phyloP scores from a whole-genome alignment of 2,797 vertebrate species.

The Staurois parvus region DNA sequence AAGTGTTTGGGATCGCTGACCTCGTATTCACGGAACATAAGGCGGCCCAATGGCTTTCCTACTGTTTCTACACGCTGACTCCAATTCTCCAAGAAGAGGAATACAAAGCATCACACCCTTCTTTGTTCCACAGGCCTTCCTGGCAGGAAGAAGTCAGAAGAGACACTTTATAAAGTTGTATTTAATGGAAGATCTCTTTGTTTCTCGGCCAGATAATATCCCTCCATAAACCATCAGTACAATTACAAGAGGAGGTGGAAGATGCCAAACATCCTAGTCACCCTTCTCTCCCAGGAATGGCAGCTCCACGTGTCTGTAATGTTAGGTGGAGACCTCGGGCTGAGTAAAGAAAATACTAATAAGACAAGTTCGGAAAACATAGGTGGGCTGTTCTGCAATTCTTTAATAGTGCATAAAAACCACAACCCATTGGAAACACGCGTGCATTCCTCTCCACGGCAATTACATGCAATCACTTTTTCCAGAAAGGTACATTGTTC shows the following conservation, averaged over 20 bases:
- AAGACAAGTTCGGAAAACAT: constrained; percentile 59
- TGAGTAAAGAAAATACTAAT: constrained; percentile 45
- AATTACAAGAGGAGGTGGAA: constrained; percentile 49
- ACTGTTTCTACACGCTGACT: constrained; percentile 19
- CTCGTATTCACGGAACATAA: background rate
- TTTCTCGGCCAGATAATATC: constrained; percentile 55
- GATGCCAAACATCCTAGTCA: constrained; percentile 56
- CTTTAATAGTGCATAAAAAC: constrained; percentile 40
- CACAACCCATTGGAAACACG: constrained; percentile 62
- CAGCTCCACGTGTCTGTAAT: constrained; percentile 43
- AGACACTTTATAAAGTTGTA: constrained; percentile 46
- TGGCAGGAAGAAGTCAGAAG: constrained; percentile 32
- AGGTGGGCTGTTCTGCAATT: constrained; percentile 65
- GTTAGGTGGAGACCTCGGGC: constrained; percentile 49
- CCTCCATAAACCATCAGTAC: constrained; percentile 50
- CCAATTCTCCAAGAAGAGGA: constrained; percentile 17
- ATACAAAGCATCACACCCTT: constrained; percentile 41
- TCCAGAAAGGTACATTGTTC: constrained; percentile 75
- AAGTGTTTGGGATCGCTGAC: background rate
- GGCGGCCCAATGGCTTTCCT: constrained; percentile 2
- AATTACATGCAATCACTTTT: constrained; percentile 71
- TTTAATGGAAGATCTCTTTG: constrained; percentile 50
- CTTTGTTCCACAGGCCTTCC: constrained; percentile 27
- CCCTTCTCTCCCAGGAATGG: constrained; percentile 34
- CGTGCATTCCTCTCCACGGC: constrained; percentile 68